A percentile compares a stretch with the other conserved stretches of the same genome.
Conservation (phyloP, 2,113 vertebrate species). For the Bubalus kerabau region DNA sequence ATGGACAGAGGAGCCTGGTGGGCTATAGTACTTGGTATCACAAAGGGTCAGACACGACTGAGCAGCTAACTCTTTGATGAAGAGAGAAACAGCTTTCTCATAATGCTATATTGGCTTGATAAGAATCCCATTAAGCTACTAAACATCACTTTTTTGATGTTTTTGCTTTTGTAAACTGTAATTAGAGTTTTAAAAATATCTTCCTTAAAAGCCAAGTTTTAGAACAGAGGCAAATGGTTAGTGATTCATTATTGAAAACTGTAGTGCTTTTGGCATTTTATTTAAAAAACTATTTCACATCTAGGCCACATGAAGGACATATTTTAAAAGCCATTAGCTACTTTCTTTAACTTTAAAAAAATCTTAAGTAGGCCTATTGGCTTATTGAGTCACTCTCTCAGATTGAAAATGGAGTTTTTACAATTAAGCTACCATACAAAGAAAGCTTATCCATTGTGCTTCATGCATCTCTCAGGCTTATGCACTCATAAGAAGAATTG, state of each 20-base stretch:
- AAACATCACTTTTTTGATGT: slow-evolving; percentile 32
- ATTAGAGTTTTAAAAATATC: slow-evolving; percentile 47
- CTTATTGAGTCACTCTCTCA: not conserved
- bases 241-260: slow-evolving; percentile 53
- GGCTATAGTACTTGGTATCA: not conserved
- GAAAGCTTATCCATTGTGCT: not conserved
- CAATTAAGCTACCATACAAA: not conserved
- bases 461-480: not conserved
- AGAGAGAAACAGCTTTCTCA: not conserved
- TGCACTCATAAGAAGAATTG: not conserved
- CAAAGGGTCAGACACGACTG: not conserved
- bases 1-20: not conserved
- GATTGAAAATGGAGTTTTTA: not conserved
- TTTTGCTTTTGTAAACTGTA: slow-evolving; percentile 34
- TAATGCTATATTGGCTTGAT: slow-evolving; percentile 2
- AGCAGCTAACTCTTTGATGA: not conserved
- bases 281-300: slow-evolving; percentile 22
- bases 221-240: not conserved
- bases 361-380: not conserved
- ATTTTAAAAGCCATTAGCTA: slow-evolving; percentile 8
- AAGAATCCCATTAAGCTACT: slow-evolving; percentile 27
- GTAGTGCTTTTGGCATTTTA: not conserved
- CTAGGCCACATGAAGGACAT: not conserved
- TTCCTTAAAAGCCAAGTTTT: slow-evolving; percentile 48
- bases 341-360: slow-evolving; percentile 36